Evolutionary conservation across 2,797 vertebrate genomes (phyloP), one percentile per base, ranked within the genome.

Genomic region (Onychomys arenicola): DNA sequence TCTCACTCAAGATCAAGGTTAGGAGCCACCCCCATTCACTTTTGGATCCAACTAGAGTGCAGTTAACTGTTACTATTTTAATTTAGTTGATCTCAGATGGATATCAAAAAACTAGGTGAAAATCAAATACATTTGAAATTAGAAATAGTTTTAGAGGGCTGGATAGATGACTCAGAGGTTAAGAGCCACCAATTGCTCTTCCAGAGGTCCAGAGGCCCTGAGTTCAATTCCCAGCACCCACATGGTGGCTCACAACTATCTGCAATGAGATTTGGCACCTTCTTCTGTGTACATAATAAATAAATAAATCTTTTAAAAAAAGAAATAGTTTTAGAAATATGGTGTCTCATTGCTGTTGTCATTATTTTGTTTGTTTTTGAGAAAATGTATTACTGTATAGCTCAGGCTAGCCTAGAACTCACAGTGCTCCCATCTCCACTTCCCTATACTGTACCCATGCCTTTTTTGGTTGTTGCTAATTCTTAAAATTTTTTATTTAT

Each of bases 31-130:
- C 21, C 11, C 34, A 46, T 59, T 8, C 83, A 80, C 12, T 92
- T 94, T 95, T 90, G 52, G 8, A 90, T 25, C n/a, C 9, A 85
- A 27, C 21, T 84, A n/a, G 40, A 43, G 69, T 87, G 5, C 7
- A 90, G 29, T 92, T 90, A 69, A 71, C 82, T 61, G 80, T 85
- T 81, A 23, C 73, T 89, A 2, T 75, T 92, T 92, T 78, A 90
- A 43, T 87, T 85, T 43, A 81, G 13, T 61, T 89, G 89, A 93
- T 16, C 14, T 43, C 29, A 71, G 43, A 43, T 83, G 43, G 65
- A 57, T 89, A 88, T 93, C 34, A 43, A 14, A 82, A 57, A 90
- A 40, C 6, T 55, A 63, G 59, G 17, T 73, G 25, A 87, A 92
- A 89, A 91, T 89, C 0, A n/a, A 77, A 63, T 86, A 52, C 5